phyloP scores from a whole-genome alignment of 2,888 invertebrate species.

The Sthenelais limicola region DNA sequence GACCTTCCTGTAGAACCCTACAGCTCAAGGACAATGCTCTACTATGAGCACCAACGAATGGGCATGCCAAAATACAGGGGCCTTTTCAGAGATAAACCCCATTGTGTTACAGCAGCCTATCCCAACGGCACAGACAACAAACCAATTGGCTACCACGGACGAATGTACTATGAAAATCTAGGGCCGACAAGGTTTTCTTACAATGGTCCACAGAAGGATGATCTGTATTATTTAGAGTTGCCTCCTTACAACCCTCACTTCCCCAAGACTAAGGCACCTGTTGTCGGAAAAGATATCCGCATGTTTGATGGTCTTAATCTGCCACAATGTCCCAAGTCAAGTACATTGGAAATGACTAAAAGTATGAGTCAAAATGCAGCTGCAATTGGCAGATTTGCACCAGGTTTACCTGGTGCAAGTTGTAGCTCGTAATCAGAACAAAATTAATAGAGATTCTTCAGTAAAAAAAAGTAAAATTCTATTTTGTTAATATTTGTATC shows the following conservation, averaged over 20 bases:
- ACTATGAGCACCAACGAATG: slow-evolving; percentile 44
- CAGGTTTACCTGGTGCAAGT: no score
- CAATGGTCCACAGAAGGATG: slow-evolving; percentile 46
- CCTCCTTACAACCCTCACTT: slow-evolving; percentile 42
- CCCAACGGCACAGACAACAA: slow-evolving; percentile 39
- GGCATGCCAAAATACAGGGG: slow-evolving; percentile 47
- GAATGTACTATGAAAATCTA: slow-evolving; percentile 48
- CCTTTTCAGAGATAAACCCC: slow-evolving; percentile 49
- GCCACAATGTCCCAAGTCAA: slow-evolving; percentile 26
- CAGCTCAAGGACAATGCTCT: slow-evolving; percentile 42
- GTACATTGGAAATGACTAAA: slow-evolving; percentile 15
- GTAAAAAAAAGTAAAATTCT: no score
- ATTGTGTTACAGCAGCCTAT: slow-evolving; percentile 46
- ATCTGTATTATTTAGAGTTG: slow-evolving; percentile 47
- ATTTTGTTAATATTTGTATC: no score
- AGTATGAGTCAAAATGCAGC: slow-evolving; percentile 16
- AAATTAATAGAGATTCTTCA: no score
- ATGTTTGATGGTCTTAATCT: slow-evolving; percentile 9
- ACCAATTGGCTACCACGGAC: slow-evolving; percentile 48
- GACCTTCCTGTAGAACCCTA: slow-evolving; percentile 47
- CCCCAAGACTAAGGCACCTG: slow-evolving; percentile 23
- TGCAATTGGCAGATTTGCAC: no score
- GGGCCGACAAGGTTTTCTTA: slow-evolving; percentile 50
- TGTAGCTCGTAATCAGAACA: no score
- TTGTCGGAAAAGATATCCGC: neutral